A percentile compares a stretch with the other conserved stretches of the same genome.
Conservation (phyloP, 2,797 vertebrate species). For the Scolopax bukidnonensis region DNA sequence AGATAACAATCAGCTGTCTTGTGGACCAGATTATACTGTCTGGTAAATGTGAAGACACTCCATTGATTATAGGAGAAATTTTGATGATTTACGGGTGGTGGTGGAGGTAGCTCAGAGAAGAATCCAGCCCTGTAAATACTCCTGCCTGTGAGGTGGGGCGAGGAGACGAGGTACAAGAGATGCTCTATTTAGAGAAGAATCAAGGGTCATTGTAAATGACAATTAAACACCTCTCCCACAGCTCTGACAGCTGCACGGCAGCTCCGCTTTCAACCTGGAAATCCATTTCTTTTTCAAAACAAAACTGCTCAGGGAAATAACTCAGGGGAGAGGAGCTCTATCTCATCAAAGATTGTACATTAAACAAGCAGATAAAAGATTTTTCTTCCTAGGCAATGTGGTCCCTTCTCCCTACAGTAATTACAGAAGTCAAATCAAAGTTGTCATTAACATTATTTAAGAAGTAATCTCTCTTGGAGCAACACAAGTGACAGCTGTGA, state of each 20-base stretch:
- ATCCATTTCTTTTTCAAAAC: slow-evolving; percentile 46
- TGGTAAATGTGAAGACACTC: slow-evolving; percentile 55
- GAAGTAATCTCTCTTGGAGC: slow-evolving; percentile 18
- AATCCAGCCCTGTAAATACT: not conserved
- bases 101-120: not conserved
- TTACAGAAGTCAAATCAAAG: slow-evolving; percentile 56
- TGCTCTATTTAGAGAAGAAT: not conserved
- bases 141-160: not conserved
- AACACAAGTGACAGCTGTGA: slow-evolving; percentile 16
- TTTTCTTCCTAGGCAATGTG: not conserved
- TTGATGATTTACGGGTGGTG: slow-evolving; percentile 41
- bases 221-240: not conserved
- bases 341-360: slow-evolving; percentile 15
- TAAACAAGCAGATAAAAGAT: slow-evolving; percentile 53
- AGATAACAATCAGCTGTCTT: slow-evolving; percentile 63
- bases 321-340: not conserved
- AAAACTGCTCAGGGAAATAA: slow-evolving; percentile 21
- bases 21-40: slow-evolving; percentile 52
- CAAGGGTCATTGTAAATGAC: not conserved
- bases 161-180: not conserved
- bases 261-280: slow-evolving; percentile 19
- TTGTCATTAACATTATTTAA: slow-evolving; percentile 60
- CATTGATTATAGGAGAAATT: slow-evolving; percentile 49
- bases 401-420: slow-evolving; percentile 42
- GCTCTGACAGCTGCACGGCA: not conserved